phyloP scores from a whole-genome alignment of 2,888 invertebrate species.

The Trisateles emortualis region DNA sequence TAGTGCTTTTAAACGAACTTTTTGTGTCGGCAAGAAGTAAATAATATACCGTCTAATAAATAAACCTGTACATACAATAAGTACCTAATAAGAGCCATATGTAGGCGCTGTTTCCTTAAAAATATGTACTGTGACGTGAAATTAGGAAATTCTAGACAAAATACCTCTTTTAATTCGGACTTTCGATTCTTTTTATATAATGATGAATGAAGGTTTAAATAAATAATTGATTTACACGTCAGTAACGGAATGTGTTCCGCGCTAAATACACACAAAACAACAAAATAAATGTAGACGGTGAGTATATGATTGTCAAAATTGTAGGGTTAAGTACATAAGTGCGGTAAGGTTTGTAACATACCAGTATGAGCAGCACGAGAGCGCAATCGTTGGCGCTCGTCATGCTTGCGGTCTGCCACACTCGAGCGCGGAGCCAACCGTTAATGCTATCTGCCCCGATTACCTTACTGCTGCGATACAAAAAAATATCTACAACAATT shows the following conservation, averaged over 20 bases:
- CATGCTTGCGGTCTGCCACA: conserved; percentile 86
- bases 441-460: conserved; percentile 86
- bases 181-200: too few relatives aligned
- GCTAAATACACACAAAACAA: background rate
- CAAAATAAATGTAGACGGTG: background rate
- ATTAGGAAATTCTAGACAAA: too few relatives aligned
- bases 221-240: too few relatives aligned
- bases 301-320: background rate
- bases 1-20: too few relatives aligned
- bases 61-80: too few relatives aligned
- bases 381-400: conserved; percentile 80
- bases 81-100: too few relatives aligned
- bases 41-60: too few relatives aligned
- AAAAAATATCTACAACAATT: conserved; percentile 61
- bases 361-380: conserved; percentile 78
- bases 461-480: conserved; percentile 75
- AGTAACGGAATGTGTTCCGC: background rate
- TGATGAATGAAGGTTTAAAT: too few relatives aligned
- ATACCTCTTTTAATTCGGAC: too few relatives aligned
- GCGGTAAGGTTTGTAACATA: conserved; percentile 60
- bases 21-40: too few relatives aligned
- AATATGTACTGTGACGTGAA: too few relatives aligned
- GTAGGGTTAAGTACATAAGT: background rate
- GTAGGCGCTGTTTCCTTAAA: too few relatives aligned
- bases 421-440: conserved; percentile 85